These are phyloP conservation scores for Oreohelix idahoensis DNA, from an alignment of 1,140 invertebrate genomes.

Conservation along the genomic window DNA sequence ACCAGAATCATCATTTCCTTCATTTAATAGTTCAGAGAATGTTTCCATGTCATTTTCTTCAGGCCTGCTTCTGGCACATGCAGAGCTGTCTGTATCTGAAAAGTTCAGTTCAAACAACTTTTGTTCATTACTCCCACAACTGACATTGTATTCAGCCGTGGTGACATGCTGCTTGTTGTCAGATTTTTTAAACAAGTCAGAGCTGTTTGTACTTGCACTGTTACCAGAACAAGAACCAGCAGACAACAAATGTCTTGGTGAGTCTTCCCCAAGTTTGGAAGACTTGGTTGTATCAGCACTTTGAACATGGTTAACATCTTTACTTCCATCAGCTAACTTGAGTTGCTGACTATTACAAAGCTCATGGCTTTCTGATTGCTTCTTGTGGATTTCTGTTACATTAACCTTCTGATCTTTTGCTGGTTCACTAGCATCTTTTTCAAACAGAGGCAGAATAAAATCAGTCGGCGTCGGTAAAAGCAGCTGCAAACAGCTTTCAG, in stretches of 20 bases:
- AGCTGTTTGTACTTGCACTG: too few relatives aligned
- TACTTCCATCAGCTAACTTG: background rate
- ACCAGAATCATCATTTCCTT: background rate
- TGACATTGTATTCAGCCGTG: too few relatives aligned
- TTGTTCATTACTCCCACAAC: too few relatives aligned
- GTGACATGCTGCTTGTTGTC: too few relatives aligned
- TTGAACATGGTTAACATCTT: background rate
- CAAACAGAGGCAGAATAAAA: conserved; percentile 55
- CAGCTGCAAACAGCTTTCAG: conserved; percentile 72
- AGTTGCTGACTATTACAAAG: background rate
- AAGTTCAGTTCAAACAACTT: too few relatives aligned
- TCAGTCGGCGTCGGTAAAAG: conserved; percentile 69
- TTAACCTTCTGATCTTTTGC: background rate
- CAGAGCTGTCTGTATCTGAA: background rate
- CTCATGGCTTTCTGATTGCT: background rate
- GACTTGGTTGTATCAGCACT: background rate
- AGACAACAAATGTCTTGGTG: too few relatives aligned
- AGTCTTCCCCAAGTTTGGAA: too few relatives aligned
- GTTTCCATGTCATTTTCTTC: background rate
- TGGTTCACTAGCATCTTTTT: background rate
- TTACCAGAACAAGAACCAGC: too few relatives aligned
- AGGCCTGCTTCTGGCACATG: background rate
- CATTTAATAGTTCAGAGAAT: background rate
- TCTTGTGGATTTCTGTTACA: background rate
- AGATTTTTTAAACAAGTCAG: too few relatives aligned